Percentiles rank a stretch among this genome's conserved stretches.
Evolutionary conservation across 2,888 invertebrate genomes (phyloP).

Genomic region (Sarcophaga carnaria): DNA sequence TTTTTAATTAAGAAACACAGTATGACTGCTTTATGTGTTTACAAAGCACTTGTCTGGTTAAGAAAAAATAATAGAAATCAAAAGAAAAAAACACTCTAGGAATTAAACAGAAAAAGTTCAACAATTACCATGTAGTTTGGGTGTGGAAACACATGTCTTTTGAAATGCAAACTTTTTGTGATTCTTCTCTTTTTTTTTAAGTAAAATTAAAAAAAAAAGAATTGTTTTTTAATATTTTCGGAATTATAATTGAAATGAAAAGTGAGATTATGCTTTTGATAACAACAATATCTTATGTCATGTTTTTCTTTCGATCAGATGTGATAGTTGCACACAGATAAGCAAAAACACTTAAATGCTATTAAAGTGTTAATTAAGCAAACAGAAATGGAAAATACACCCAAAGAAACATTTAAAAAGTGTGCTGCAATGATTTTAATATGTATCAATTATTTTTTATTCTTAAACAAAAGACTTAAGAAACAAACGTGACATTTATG

Average conservation of each 20-base stretch:
- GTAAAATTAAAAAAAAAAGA: background rate
- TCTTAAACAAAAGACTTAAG: too few species aligned
- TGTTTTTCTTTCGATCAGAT: slow-evolving; percentile 29
- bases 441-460: too few species aligned
- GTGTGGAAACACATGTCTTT: slow-evolving; percentile 37
- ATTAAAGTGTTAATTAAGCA: slow-evolving; percentile 56
- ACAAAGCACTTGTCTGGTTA: background rate
- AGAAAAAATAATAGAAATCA: slow-evolving; percentile 3
- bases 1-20: slow-evolving; percentile 10
- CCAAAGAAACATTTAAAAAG: background rate
- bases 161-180: slow-evolving; percentile 4
- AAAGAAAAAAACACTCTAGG: background rate
- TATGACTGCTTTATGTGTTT: background rate
- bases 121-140: slow-evolving; percentile 10
- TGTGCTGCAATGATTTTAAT: too few species aligned
- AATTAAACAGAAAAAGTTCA: slow-evolving; percentile 1
- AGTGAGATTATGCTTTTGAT: slow-evolving; percentile 15
- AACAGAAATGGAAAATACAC: slow-evolving; percentile 23
- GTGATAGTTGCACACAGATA: slow-evolving; percentile 37
- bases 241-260: slow-evolving; percentile 46
- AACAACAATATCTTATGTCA: slow-evolving; percentile 50
- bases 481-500: too few species aligned
- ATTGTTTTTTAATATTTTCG: slow-evolving; percentile 32
- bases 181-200: background rate
- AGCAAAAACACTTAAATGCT: slow-evolving; percentile 42